Percentiles rank a stretch among this genome's conserved stretches.
Evolutionary conservation across 2,797 vertebrate species (phyloP).

Genomic region (Orientallactaga sibirica): DNA sequence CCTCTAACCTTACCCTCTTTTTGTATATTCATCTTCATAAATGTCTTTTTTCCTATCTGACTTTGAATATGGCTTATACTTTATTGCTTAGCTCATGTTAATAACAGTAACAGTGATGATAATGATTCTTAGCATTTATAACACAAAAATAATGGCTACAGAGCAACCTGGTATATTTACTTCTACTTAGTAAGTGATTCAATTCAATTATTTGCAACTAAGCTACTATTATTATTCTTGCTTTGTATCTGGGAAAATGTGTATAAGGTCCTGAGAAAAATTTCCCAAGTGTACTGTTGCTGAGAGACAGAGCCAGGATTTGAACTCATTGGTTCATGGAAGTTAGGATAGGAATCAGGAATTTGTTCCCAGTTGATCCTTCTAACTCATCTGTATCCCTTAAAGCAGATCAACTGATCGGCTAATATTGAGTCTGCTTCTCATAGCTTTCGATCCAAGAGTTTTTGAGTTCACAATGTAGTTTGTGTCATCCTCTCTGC

Average conservation of each 20-base stretch:
- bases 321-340: not conserved
- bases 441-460: not conserved
- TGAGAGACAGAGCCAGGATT: not conserved
- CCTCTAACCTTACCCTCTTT: too few species aligned
- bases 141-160: not conserved
- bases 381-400: not conserved
- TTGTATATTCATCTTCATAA: not conserved
- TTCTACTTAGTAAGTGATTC: not conserved
- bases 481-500: not conserved
- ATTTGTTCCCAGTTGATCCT: not conserved
- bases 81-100: not conserved
- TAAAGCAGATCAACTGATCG: not conserved
- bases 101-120: slow-evolving; percentile 32
- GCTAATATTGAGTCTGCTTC: not conserved
- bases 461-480: not conserved
- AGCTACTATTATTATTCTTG: slow-evolving; percentile 25
- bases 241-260: not conserved
- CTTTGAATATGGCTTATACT: not conserved
- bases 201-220: slow-evolving; percentile 39
- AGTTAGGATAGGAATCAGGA: not conserved
- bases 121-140: slow-evolving; percentile 21
- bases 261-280: not conserved
- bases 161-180: not conserved
- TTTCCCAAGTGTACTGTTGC: not conserved
- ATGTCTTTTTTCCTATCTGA: not conserved